Base-by-base conservation (phyloP, 1,140 invertebrate species). In the Gonatopus flavifemur region DNA sequence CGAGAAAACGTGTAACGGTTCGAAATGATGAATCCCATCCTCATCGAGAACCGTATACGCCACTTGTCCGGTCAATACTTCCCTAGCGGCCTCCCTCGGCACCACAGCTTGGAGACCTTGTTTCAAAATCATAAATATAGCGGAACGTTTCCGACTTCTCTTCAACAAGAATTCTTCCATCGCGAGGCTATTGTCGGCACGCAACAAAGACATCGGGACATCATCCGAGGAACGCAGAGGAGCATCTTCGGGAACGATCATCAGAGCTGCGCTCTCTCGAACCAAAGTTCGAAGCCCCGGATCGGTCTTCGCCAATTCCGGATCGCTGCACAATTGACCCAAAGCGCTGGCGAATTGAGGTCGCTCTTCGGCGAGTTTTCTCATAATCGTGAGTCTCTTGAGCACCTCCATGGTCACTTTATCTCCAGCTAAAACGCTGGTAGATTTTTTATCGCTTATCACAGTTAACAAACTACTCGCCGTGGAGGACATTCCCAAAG, bases 21-120 rank as follows among this genome's bases (percentile, higher is more conserved):
- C 87, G 64, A 91, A 90, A 69, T 87, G 85, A 45, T 83, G 83
- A 19, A 90, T 83, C 16, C 89, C 89, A 54, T 82, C 83, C 67
- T 91, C 88, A 63, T 90, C 88, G 0, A 91, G 76, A 3, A 91
- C 82, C 3, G 86, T 85, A 57, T 90, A 91, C 3, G 87, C 82
- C 1, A 89, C 83, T 70, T 88, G 79, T 12, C 89, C 89, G 1
- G 85, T 88, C 4, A 90, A 70, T 7, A 91, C 87, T 15, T 83
- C 83, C 18, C 86, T 80, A 31, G 87, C 83, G 0, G 86, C 86
- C 67, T 90, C 87, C 31, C 85, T 80, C 0, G 89, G 89, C 15
- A 91, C 83, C 1, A 91, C 86, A 0, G 86, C 86, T 66, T 91
- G 88, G n/a, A 88, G 60, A 13, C 86, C 86, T 62, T 86, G 84